Evolutionary conservation across 2,888 invertebrate species (phyloP).

Genomic region (Bugulina stolonifera): DNA sequence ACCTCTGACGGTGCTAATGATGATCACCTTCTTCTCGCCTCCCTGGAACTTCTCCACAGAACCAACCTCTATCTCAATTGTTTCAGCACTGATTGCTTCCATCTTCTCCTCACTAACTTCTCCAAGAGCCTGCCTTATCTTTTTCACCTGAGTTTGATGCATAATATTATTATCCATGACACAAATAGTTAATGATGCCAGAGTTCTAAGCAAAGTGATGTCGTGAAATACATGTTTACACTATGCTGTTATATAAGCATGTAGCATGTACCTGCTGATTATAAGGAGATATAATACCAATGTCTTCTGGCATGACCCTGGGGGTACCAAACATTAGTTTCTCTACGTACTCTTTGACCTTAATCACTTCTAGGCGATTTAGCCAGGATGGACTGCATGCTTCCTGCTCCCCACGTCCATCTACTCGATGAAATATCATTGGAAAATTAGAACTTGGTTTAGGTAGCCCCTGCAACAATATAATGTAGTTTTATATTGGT

Average conservation of each 20-base stretch:
- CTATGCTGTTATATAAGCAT: too few relatives aligned
- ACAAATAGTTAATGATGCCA: too few relatives aligned
- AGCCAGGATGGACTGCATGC: constrained; percentile 44
- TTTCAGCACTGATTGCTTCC: background rate
- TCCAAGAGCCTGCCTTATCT: background rate
- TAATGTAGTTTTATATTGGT: too few relatives aligned
- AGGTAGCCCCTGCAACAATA: too few relatives aligned
- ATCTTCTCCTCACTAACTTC: background rate
- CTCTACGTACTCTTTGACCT: constrained; percentile 36
- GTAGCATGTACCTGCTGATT: constrained; percentile 46
- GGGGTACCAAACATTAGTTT: constrained; percentile 31
- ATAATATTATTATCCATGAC: too few relatives aligned
- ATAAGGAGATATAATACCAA: constrained; percentile 46
- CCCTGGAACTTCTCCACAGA: constrained; percentile 49
- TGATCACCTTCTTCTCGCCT: constrained; percentile 42
- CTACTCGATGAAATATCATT: constrained; percentile 41
- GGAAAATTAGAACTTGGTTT: too few relatives aligned
- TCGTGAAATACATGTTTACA: too few relatives aligned
- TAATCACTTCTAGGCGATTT: constrained; percentile 39
- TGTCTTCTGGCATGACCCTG: constrained; percentile 35
- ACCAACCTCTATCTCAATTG: constrained; percentile 34
- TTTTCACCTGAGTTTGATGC: background rate
- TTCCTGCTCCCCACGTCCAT: constrained; percentile 41
- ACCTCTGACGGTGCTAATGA: constrained; percentile 46
- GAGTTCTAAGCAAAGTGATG: too few relatives aligned